Evolutionary conservation across 2,113 vertebrate genomes (phyloP), one percentile per base, ranked within the genome.

Genomic region (Tauraco erythrolophus): DNA sequence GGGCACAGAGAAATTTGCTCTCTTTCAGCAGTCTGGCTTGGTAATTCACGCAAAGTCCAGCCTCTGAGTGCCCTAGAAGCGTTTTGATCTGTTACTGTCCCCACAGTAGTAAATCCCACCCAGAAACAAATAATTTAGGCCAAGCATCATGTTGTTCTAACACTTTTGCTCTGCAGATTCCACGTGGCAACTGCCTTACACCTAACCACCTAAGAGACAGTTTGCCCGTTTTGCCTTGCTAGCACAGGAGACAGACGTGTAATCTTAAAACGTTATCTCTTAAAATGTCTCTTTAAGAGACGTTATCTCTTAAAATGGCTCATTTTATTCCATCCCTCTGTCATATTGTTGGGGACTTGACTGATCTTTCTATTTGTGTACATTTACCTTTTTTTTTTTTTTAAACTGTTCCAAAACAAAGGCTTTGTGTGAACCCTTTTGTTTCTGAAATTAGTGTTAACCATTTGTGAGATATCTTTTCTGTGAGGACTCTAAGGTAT

Each of bases 121-220:
- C 33, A 54, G 54, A 8, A 9, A 27, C 57, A 84, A 48, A 37
- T 39, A 23, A 30, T 3, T 4, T 18, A 45, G 25, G 23, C 51
- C 68, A 58, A 22, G 21, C 6, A 27, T 30, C 61, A 8, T 1
- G 33, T 48, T 45, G 0, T 50, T 31, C 81, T 46, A 7, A 33
- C 0, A 0, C 19, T 60, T 68, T 45, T 51, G 71, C 50, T 39
- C 17, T 70, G 58, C 45, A 37, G 17, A 5, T 9, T 39, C 39
- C 30, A 51, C 50, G 18, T 61, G 58, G 39, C 48, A 72, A 28
- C 50, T 96, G 68, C 48, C 62, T 30, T 53, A 7, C n/a, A 33
- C 39, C n/a, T 54, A 43, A 0, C 9, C 2, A 2, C 1, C 21
- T 18, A 2, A 43, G 39, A 45, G 15, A n/a, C 7, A 0, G 35